Base-by-base conservation (phyloP, 1,140 invertebrate genomes). In the Panagrolaimus sp. region DNA sequence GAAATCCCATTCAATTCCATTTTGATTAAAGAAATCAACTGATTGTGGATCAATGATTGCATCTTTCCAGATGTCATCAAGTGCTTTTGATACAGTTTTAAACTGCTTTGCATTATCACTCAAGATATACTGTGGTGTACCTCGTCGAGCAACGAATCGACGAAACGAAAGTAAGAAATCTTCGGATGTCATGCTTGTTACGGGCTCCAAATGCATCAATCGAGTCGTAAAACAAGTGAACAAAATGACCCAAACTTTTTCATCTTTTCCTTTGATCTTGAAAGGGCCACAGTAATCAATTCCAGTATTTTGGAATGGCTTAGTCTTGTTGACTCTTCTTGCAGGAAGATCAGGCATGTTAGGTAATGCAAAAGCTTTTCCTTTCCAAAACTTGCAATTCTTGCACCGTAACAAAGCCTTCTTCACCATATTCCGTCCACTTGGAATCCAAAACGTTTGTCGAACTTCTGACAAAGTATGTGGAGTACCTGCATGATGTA, bases 401-500 rank as follows among this genome's bases (percentile, higher is more conserved):
- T 15, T 15, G 10, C 65, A 66, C 2, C n/a, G n/a, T 46, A 43
- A 15, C 6, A 66, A 24, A 15, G 45, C 46, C 7, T 58, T 12
- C 8, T 1, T 66, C 15, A 66, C 65, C n/a, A 43, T n/a, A 8
- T 32, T 44, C 1, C 21, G 38, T 8, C 47, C 73, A 67, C 76
- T 43, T 69, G 73, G 10, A 63, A 46, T 62, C 43, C 38, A 62
- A 12, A 17, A 26, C 28, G 4, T 28, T 6, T 70, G 26, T 26
- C 70, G 32, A 24, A 71, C 26, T 8, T 43, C 46, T 14, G 68
- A 8, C 3, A 70, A 17, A 1, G 58, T 63, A 17, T 38, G 70
- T 9, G 45, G 70, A 1, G 44, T 17, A n/a, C 72, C 71, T 7
- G 71, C 62, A 58, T 73, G 71, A 8, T 32, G 9, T 5, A 26